Conservation (phyloP, 2,113 vertebrate genomes). For the Xiphophorus couchianus region DNA sequence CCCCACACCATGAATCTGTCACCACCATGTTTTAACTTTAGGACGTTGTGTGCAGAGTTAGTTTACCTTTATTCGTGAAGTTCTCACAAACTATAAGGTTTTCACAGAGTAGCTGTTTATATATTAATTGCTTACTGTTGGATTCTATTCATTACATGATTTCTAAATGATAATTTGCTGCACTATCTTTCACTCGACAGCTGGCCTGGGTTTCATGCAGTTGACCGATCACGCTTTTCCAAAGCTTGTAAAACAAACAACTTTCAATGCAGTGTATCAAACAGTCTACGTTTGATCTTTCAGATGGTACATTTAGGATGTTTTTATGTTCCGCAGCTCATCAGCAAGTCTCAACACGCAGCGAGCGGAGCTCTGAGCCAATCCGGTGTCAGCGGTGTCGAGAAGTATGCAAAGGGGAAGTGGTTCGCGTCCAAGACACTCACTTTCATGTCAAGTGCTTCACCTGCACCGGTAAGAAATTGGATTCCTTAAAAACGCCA, state of each 20-base stretch:
- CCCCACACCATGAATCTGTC: too few relatives aligned
- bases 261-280: background rate
- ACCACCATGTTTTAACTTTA: too few relatives aligned
- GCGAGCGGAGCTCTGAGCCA: constrained; percentile 80
- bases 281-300: background rate
- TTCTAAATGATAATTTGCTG: too few relatives aligned
- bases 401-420: constrained; percentile 95
- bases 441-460: constrained; percentile 99
- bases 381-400: constrained; percentile 95
- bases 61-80: too few relatives aligned
- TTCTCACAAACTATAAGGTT: too few relatives aligned
- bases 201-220: too few relatives aligned
- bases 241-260: background rate
- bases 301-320: background rate
- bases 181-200: too few relatives aligned
- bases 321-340: constrained; percentile 73
- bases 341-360: constrained; percentile 83
- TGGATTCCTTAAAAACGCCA: background rate
- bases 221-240: too few relatives aligned
- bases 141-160: too few relatives aligned
- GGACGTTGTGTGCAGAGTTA: too few relatives aligned
- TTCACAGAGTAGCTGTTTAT: too few relatives aligned
- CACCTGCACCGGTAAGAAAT: constrained; percentile 94
- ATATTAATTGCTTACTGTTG: too few relatives aligned
- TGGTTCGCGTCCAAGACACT: constrained; percentile 94